Evolutionary conservation across 2,797 vertebrate genomes (phyloP).

Genomic region (Eutrigla gurnardus): DNA sequence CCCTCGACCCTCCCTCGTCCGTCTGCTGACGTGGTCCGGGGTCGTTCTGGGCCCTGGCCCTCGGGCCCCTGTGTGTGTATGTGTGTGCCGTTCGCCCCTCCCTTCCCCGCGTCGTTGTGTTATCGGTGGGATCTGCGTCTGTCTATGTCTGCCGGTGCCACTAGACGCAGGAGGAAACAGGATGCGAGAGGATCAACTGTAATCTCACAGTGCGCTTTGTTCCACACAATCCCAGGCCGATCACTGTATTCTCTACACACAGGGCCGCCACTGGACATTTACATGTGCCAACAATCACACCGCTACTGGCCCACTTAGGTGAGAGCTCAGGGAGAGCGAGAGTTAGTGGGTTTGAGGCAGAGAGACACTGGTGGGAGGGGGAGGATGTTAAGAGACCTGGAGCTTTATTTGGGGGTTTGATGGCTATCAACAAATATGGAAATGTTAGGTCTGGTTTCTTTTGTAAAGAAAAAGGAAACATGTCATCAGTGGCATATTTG

Average conservation of each 20-base stretch:
- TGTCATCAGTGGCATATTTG: constrained; percentile 66
- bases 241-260: constrained; percentile 77
- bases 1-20: constrained; percentile 43
- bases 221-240: constrained; percentile 79
- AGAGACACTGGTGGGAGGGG: constrained; percentile 28
- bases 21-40: constrained; percentile 70
- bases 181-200: constrained; percentile 84
- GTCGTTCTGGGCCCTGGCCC: constrained; percentile 57
- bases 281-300: constrained; percentile 82
- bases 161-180: constrained; percentile 82
- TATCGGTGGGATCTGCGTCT: constrained; percentile 81
- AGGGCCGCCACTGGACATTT: constrained; percentile 71
- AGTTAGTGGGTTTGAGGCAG: constrained; percentile 33
- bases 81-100: constrained; percentile 21
- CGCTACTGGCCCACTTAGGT: constrained; percentile 63
- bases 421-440: constrained; percentile 56
- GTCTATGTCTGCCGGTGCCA: constrained; percentile 76
- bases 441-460: constrained; percentile 51
- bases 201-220: constrained; percentile 82
- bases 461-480: constrained; percentile 60
- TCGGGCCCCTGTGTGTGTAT: constrained; percentile 35
- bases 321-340: constrained; percentile 38
- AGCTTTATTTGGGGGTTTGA: constrained; percentile 49
- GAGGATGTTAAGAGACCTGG: constrained; percentile 44
- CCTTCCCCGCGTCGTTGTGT: constrained; percentile 39